Percentiles rank a stretch among this genome's conserved stretches.
phyloP scores from a whole-genome alignment of 1,140 invertebrate species.

The Centruroides vittatus region DNA sequence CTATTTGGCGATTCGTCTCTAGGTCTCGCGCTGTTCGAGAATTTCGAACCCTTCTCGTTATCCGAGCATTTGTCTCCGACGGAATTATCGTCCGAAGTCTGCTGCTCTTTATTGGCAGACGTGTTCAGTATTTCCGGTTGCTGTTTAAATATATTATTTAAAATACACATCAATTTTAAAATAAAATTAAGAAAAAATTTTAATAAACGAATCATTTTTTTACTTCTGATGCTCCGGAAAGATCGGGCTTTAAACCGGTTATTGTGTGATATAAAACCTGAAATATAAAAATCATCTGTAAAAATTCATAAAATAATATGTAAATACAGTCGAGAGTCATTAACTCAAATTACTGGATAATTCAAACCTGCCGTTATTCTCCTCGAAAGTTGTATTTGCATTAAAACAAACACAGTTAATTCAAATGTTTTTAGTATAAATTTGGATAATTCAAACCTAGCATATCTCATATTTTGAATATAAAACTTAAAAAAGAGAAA shows the following conservation, averaged over 20 bases:
- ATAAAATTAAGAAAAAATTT: not conserved
- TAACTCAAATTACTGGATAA: too few relatives aligned
- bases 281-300: slow-evolving; percentile 26
- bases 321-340: slow-evolving; percentile 20
- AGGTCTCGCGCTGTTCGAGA: slow-evolving; percentile 50
- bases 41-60: slow-evolving; percentile 1
- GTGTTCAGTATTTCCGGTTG: not conserved
- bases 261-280: slow-evolving; percentile 63
- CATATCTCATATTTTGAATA: too few relatives aligned
- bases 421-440: too few relatives aligned
- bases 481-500: too few relatives aligned
- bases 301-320: slow-evolving; percentile 30
- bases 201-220: not conserved
- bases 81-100: slow-evolving; percentile 34
- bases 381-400: too few relatives aligned
- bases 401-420: too few relatives aligned
- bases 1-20: slow-evolving; percentile 73
- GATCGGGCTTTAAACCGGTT: slow-evolving; percentile 61
- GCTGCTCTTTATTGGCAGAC: not conserved
- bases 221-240: slow-evolving; percentile 48
- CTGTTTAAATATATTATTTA: not conserved
- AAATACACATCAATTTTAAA: not conserved
- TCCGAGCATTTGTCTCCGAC: slow-evolving; percentile 5
- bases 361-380: too few relatives aligned
- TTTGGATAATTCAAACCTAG: too few relatives aligned